These are phyloP conservation scores for Drosophila grimshawi DNA, from an alignment of 1,140 invertebrate species.

Conservation along the genomic window DNA sequence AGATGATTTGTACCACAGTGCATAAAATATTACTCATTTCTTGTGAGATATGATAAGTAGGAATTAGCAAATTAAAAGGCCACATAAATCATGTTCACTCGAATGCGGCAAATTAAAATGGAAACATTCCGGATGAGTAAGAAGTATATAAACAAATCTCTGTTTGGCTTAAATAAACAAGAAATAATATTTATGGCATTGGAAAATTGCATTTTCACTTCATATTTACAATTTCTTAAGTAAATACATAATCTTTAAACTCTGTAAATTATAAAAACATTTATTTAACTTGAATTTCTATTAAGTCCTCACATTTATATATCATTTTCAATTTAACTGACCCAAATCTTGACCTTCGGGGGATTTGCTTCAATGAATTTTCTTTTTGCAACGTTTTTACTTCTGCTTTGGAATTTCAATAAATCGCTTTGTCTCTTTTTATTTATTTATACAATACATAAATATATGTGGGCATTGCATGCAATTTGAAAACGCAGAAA, in stretches of 20 bases:
- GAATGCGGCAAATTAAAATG: constrained; percentile 15
- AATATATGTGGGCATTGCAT: constrained; percentile 20
- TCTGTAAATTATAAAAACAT: neutral
- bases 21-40: constrained; percentile 33
- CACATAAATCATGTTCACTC: constrained; percentile 27
- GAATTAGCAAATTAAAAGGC: constrained; percentile 38
- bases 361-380: constrained; percentile 28
- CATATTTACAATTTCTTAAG: too few species aligned
- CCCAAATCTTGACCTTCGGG: constrained; percentile 22
- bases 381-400: constrained; percentile 2
- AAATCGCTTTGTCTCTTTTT: constrained; percentile 17
- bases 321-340: constrained; percentile 30
- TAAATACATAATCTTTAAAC: too few species aligned
- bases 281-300: neutral
- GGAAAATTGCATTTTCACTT: too few species aligned
- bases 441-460: constrained; percentile 1
- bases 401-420: constrained; percentile 12
- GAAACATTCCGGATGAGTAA: neutral
- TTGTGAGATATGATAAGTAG: constrained; percentile 9
- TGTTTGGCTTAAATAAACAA: too few species aligned
- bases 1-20: constrained; percentile 2
- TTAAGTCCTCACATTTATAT: neutral
- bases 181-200: too few species aligned
- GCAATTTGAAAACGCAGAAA: constrained; percentile 48
- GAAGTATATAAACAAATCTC: too few species aligned